Conservation (phyloP, 1,140 invertebrate genomes). For the Brachionus manjavacas region DNA sequence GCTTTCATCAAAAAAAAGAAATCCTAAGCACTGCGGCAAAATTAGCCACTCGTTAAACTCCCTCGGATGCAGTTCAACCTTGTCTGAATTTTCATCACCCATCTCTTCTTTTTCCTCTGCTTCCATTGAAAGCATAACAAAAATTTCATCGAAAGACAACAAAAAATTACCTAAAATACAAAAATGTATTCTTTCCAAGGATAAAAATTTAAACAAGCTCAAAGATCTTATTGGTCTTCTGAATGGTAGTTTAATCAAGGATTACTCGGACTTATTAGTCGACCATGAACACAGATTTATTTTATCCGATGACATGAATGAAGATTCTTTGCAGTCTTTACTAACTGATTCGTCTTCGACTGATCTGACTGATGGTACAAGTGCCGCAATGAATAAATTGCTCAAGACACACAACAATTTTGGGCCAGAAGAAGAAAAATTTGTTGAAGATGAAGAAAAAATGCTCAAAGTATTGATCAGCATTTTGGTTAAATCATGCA, state of each 20-base stretch:
- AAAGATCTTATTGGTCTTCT: neutral
- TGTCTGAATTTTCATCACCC: neutral
- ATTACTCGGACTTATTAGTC: neutral
- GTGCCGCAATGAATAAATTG: neutral
- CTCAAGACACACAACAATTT: neutral
- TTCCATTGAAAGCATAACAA: neutral
- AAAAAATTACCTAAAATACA: neutral
- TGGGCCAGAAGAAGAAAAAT: neutral
- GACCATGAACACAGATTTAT: neutral
- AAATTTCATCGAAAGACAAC: neutral
- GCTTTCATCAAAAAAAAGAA: neutral
- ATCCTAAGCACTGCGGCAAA: neutral
- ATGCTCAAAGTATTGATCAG: constrained; percentile 18
- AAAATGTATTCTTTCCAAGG: neutral
- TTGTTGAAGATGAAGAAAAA: neutral
- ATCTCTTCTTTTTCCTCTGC: constrained; percentile 6
- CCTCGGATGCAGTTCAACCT: neutral
- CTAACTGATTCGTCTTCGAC: neutral
- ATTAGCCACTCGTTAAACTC: neutral
- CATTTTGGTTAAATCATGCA: constrained; percentile 20
- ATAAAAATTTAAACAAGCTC: neutral
- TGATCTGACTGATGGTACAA: neutral
- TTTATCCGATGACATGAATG: neutral
- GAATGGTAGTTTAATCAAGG: neutral
- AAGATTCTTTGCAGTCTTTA: neutral